Evolutionary conservation across 37 sponge, comb jelly and placozoan genomes (phyloP).

Genomic region (Ephydatia muelleri): DNA sequence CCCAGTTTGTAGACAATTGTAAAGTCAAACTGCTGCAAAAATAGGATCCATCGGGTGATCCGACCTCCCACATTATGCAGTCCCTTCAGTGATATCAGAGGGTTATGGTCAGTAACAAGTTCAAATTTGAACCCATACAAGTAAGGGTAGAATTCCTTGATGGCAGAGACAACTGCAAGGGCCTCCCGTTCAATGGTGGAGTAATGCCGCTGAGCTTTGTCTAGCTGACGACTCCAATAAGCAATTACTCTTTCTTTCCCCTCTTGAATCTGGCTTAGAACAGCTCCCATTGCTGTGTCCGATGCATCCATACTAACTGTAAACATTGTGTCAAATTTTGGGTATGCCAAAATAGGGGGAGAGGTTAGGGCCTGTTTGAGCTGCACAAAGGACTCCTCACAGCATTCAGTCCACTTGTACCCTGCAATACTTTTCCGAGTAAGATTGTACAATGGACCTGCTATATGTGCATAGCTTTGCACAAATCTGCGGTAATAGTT

Average conservation of each 20-base stretch:
- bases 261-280: constrained; percentile 33
- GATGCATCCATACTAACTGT: constrained; percentile 24
- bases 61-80: constrained; percentile 31
- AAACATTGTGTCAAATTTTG: constrained; percentile 20
- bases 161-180: constrained; percentile 26
- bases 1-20: constrained; percentile 22
- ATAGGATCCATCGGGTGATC: constrained; percentile 25
- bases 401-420: constrained; percentile 16
- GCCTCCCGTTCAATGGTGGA: constrained; percentile 41
- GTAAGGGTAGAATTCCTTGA: constrained; percentile 44
- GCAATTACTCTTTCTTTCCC: constrained; percentile 35
- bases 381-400: constrained; percentile 28
- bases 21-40: constrained; percentile 42
- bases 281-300: constrained; percentile 37
- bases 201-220: constrained; percentile 33
- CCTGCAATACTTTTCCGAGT: constrained; percentile 10
- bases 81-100: constrained; percentile 17
- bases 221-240: constrained; percentile 34
- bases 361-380: constrained; percentile 23
- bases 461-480: constrained; percentile 28
- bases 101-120: constrained; percentile 44
- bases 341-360: constrained; percentile 26
- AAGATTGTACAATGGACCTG: constrained; percentile 28
- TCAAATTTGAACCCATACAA: constrained; percentile 40
- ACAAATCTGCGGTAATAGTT: constrained; percentile 39